These are phyloP conservation scores for Scaeva pyrastri DNA, from an alignment of 2,888 invertebrate species.

Conservation along the genomic window DNA sequence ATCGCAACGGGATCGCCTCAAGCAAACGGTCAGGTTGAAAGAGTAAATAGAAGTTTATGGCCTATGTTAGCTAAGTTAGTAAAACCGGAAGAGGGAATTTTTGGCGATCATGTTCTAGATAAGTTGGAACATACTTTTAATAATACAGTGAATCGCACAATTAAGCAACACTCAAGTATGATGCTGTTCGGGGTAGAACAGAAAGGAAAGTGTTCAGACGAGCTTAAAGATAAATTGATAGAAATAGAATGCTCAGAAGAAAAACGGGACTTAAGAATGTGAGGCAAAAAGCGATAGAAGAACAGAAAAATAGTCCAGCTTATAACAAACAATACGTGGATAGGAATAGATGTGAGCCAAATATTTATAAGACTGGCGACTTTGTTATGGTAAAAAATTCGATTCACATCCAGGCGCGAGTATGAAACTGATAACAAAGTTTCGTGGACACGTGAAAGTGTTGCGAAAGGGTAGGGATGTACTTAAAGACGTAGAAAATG, in stretches of 20 bases:
- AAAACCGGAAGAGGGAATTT: slow-evolving; percentile 18
- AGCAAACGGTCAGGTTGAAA: neutral
- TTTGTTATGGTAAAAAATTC: slow-evolving; percentile 22
- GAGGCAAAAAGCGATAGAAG: neutral
- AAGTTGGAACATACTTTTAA: slow-evolving; percentile 46
- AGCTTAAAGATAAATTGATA: slow-evolving; percentile 51
- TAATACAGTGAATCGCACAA: slow-evolving; percentile 58
- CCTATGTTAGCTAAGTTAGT: slow-evolving; percentile 34
- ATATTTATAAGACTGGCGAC: slow-evolving; percentile 1
- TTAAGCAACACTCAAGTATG: slow-evolving; percentile 54
- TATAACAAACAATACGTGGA: slow-evolving; percentile 37
- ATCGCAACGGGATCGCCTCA: slow-evolving; percentile 24
- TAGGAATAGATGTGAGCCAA: slow-evolving; percentile 9
- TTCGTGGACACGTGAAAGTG: no score
- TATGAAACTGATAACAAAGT: slow-evolving; percentile 77
- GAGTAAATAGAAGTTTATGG: neutral
- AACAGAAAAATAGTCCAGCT: slow-evolving; percentile 5
- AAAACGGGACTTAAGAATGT: neutral
- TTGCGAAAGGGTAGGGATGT: no score
- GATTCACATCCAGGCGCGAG: slow-evolving; percentile 62
- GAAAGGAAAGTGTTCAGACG: slow-evolving; percentile 55
- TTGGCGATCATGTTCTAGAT: slow-evolving; percentile 60
- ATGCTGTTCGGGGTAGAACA: slow-evolving; percentile 70
- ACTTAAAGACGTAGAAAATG: no score
- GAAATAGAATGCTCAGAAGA: neutral